Percentiles rank a stretch among this genome's conserved stretches.
These are phyloP conservation scores for Archocentrus centrarchus DNA, from an alignment of 2,113 vertebrate genomes.

Conservation along the genomic window DNA sequence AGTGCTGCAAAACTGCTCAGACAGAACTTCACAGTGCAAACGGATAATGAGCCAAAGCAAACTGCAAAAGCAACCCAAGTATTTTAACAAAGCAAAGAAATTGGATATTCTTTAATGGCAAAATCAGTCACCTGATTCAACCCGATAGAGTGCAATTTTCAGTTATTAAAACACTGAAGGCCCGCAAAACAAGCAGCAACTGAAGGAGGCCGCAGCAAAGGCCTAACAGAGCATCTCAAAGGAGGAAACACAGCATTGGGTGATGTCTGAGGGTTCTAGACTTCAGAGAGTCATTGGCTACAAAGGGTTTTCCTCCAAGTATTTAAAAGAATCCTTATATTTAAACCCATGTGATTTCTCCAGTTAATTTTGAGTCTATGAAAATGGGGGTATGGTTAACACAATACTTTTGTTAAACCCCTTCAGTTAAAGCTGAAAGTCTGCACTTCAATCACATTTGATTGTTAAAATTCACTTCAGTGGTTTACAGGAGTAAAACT, in stretches of 20 bases:
- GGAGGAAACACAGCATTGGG: not conserved
- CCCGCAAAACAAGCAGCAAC: not conserved
- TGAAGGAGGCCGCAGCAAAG: rapidly evolving
- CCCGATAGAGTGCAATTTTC: not conserved
- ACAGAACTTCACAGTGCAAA: not conserved
- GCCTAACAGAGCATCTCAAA: not conserved
- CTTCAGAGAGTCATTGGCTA: too few species aligned
- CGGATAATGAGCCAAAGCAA: not conserved
- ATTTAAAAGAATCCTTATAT: not conserved
- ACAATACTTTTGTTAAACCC: too few species aligned
- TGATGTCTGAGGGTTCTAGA: not conserved
- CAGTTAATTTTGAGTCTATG: not conserved
- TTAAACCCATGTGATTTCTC: not conserved
- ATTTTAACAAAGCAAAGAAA: not conserved
- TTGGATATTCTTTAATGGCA: not conserved
- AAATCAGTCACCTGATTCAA: not conserved
- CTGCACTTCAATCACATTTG: not conserved
- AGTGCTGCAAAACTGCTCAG: not conserved
- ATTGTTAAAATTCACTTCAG: not conserved
- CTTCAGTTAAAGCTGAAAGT: not conserved
- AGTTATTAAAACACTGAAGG: not conserved
- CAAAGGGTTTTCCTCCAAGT: not conserved
- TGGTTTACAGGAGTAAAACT: not conserved
- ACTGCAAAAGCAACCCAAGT: not conserved
- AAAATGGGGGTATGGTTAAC: not conserved